Evolutionary conservation across 2,113 vertebrate species (phyloP).

Genomic region (Gobius niger): DNA sequence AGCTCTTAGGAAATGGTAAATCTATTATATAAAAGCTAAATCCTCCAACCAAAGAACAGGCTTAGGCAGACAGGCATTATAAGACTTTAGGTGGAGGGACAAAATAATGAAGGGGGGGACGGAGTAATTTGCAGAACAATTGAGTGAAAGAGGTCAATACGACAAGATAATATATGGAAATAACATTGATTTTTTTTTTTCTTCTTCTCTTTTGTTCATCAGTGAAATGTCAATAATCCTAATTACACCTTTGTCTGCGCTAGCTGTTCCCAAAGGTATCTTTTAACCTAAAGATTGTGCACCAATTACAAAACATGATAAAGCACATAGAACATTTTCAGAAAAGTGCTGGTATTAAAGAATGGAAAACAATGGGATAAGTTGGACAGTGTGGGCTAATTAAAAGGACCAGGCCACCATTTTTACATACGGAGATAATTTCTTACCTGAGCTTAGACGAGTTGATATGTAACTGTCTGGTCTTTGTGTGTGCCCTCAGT

Average conservation of each 20-base stretch:
- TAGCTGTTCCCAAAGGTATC: not conserved
- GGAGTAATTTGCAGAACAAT: not conserved
- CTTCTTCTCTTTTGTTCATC: not conserved
- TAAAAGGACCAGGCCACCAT: no score
- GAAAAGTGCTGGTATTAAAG: no score
- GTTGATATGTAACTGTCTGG: no score
- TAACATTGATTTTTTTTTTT: not conserved
- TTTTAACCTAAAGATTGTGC: not conserved
- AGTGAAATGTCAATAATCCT: not conserved
- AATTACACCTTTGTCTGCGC: not conserved
- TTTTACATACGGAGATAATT: no score
- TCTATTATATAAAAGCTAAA: conserved; percentile 66
- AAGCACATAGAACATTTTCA: no score
- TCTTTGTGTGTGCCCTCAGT: no score
- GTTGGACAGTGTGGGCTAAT: no score
- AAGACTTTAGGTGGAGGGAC: conserved; percentile 33
- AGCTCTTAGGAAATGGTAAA: conserved; percentile 56
- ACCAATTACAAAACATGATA: no score
- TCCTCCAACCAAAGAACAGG: conserved; percentile 44
- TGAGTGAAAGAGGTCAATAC: not conserved
- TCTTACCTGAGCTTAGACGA: no score
- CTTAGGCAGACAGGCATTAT: conserved; percentile 56
- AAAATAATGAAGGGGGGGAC: conserved; percentile 17
- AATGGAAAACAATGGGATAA: no score
- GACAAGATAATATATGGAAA: conserved; percentile 3